Evolutionary conservation across 2,113 vertebrate genomes (phyloP), one percentile per base, ranked within the genome.

Genomic region (Sphyrna mokarran): DNA sequence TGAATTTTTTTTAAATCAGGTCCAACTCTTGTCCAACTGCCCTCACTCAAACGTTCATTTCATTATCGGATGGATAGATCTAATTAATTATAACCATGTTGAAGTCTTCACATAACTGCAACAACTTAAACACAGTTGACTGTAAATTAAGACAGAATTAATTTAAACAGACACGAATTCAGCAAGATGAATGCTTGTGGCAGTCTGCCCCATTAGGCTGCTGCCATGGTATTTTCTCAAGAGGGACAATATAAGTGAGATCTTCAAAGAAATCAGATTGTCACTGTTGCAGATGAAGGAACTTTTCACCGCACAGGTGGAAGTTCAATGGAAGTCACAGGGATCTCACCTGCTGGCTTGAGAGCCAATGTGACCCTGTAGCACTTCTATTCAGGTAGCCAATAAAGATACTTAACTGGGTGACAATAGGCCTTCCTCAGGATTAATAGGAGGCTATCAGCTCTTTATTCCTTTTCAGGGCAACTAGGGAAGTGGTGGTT

Each of bases 71-170:
- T 87, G 11, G 22, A 9, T 87, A 0, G 89, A 91, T 90, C 29
- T 0, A 63, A 37, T 37, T 58, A 87, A 87, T 87, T 87, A 87
- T 66, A 20, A n/a, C 33, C 16, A 40, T 91, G 29, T 37, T 91
- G 14, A 29, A 66, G 33, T 91, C 58, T 91, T 66, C 33, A 61
- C 66, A 91, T 91, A 91, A 91, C 33, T 1, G 14, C 63, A 90
- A 6, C n/a, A 16, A 91, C 33, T 33, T 63, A 58, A 91, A 91
- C 58, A 22, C 58, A 61, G 89, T n/a, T 91, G 33, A 2, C 13
- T 91, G 58, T 91, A 63, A 63, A 91, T 91, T 91, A 63, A n/a
- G 58, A 91, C 33, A 66, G 89, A 66, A 91, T 16, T 66, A 29
- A 14, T 63, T 33, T 91, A n/a, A 91, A 91, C 78, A 83, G 3